Percentiles rank a stretch among this genome's conserved stretches.
These are phyloP conservation scores for Crotalus viridis DNA, from an alignment of 2,113 vertebrate species.

Conservation along the genomic window DNA sequence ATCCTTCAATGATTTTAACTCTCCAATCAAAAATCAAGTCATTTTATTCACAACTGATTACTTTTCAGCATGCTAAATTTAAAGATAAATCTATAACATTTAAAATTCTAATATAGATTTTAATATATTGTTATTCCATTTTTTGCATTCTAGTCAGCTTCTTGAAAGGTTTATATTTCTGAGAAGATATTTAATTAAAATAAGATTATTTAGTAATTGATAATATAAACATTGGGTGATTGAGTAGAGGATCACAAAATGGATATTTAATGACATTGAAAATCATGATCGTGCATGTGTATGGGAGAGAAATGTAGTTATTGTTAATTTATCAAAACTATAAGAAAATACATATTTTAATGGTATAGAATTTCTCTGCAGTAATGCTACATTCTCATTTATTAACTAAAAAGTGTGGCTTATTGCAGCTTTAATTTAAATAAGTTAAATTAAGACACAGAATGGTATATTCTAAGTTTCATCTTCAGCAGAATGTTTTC, in stretches of 20 bases:
- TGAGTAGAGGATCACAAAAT: background rate
- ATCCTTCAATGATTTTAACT: background rate
- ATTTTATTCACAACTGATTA: background rate
- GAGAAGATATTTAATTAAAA: background rate
- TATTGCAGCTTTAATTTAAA: background rate
- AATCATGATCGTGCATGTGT: background rate
- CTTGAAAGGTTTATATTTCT: background rate
- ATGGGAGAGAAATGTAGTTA: background rate
- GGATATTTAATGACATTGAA: background rate
- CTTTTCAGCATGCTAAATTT: constrained; percentile 41
- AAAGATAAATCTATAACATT: constrained; percentile 7
- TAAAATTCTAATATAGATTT: constrained; percentile 22
- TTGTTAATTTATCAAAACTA: background rate
- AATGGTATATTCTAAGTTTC: background rate
- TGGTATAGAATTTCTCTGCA: background rate
- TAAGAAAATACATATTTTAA: background rate
- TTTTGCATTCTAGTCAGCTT: background rate
- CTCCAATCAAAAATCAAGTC: constrained; percentile 13
- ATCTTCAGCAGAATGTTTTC: background rate
- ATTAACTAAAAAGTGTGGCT: background rate
- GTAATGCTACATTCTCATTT: background rate
- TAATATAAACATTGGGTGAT: background rate
- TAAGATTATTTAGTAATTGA: background rate
- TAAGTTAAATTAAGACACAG: background rate
- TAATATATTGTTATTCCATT: background rate